Percentiles rank a stretch among this genome's conserved stretches.
Evolutionary conservation across 2,797 vertebrate species (phyloP).

Genomic region (Harpagifer antarcticus): DNA sequence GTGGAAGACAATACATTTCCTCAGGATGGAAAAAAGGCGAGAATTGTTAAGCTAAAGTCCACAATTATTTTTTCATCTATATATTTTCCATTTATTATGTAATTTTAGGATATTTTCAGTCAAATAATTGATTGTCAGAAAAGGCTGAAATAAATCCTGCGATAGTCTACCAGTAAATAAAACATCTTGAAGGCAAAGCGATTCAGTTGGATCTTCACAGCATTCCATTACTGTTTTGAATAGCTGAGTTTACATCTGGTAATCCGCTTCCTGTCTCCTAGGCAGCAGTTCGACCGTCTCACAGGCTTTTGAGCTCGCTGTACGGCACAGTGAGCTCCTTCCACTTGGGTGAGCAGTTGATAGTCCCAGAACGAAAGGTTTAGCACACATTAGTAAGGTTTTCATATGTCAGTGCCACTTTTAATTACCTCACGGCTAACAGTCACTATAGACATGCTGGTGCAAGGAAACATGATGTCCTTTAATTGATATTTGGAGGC

Average conservation of each 20-base stretch:
- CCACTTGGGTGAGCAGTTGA: slow-evolving; percentile 73
- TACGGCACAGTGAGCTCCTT: slow-evolving; percentile 69
- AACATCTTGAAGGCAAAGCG: slow-evolving; percentile 6
- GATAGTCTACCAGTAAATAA: slow-evolving; percentile 19
- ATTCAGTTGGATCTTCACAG: slow-evolving; percentile 17
- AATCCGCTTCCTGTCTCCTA: slow-evolving; percentile 50
- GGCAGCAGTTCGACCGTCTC: slow-evolving; percentile 52
- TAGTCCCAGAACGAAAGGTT: slow-evolving; percentile 76
- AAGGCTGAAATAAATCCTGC: background rate
- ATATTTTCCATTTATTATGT: background rate
- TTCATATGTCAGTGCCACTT: slow-evolving; percentile 77
- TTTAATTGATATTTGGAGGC: slow-evolving; percentile 61
- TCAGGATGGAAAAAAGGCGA: background rate
- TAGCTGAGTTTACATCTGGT: slow-evolving; percentile 44
- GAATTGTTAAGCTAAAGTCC: background rate
- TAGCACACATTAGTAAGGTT: slow-evolving; percentile 79
- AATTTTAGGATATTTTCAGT: background rate
- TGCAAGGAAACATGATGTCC: slow-evolving; percentile 29
- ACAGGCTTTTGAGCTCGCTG: slow-evolving; percentile 55
- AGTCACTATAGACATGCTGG: slow-evolving; percentile 56
- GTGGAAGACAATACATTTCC: background rate
- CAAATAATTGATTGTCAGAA: background rate
- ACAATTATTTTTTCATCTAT: background rate
- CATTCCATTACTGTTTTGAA: slow-evolving; percentile 38
- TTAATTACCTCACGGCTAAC: slow-evolving; percentile 76